Percentiles rank a stretch among this genome's conserved stretches.
phyloP scores from a whole-genome alignment of 2,113 vertebrate genomes.

The Malurus elegans region DNA sequence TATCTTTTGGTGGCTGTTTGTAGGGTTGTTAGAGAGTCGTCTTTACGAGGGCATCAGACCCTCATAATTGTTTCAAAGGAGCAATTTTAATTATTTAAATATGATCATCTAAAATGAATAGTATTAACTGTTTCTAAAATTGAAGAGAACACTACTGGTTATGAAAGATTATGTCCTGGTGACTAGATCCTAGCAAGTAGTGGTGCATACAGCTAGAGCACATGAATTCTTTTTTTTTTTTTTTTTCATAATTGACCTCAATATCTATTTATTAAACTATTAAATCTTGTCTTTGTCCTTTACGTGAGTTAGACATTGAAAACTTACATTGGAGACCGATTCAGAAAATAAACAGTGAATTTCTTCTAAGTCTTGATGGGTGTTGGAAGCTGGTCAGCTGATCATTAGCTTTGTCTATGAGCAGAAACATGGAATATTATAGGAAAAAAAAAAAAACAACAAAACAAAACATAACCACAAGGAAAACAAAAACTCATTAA shows the following conservation, averaged over 20 bases:
- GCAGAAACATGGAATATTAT: background rate
- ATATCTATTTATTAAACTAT: background rate
- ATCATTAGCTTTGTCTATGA: background rate
- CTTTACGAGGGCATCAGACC: background rate
- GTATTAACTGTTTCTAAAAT: background rate
- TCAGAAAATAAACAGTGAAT: background rate
- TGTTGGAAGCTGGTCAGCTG: background rate
- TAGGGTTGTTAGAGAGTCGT: background rate
- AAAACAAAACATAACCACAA: background rate
- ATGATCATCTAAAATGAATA: background rate
- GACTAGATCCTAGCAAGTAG: background rate
- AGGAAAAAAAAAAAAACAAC: background rate
- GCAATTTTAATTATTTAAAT: background rate
- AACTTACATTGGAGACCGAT: background rate
- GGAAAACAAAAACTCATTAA: background rate
- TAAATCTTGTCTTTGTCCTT: background rate
- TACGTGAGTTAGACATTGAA: background rate
- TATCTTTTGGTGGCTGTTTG: background rate
- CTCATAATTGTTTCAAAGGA: background rate
- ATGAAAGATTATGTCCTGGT: background rate
- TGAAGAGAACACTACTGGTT: background rate
- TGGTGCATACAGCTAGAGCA: background rate
- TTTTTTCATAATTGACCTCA: background rate
- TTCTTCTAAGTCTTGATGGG: background rate
- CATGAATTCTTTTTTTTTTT: background rate